A percentile compares a stretch with the other conserved stretches of the same genome.
Evolutionary conservation across 2,797 vertebrate genomes (phyloP).

Genomic region (Eremophila alpestris): DNA sequence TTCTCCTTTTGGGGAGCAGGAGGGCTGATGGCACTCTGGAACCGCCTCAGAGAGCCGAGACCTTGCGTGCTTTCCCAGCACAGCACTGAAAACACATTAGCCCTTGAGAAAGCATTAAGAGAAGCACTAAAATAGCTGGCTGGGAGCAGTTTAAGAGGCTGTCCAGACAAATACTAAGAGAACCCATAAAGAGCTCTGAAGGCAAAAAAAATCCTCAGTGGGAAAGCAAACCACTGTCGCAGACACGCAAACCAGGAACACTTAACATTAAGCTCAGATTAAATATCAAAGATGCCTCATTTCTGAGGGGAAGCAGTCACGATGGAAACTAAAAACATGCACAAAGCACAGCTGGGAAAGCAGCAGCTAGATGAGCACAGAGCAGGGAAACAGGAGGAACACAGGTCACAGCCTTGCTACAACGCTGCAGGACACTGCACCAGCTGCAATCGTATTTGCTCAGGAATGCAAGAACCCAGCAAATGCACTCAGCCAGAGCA

Average conservation of each 20-base stretch:
- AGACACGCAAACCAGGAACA: not conserved
- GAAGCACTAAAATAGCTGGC: not conserved
- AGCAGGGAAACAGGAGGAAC: not conserved
- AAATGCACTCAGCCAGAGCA: not conserved
- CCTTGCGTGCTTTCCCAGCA: not conserved
- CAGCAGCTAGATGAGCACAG: not conserved
- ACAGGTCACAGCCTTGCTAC: not conserved
- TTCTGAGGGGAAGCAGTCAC: not conserved
- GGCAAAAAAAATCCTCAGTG: not conserved
- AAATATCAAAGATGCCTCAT: not conserved
- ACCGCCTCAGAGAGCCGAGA: fast-evolving
- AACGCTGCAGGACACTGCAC: fast-evolving
- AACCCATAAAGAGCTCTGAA: not conserved
- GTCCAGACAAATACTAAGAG: not conserved
- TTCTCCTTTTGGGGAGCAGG: not conserved
- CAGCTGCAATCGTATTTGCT: not conserved
- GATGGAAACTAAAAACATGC: not conserved
- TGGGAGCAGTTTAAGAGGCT: not conserved
- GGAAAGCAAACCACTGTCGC: not conserved
- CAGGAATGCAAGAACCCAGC: not conserved
- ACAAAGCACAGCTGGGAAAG: not conserved
- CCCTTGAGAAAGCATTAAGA: not conserved
- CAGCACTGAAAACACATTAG: not conserved
- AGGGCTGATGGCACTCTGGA: not conserved
- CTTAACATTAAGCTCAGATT: not conserved